phyloP scores from a whole-genome alignment of 2,888 invertebrate genomes.

The Vesta saturnalis region DNA sequence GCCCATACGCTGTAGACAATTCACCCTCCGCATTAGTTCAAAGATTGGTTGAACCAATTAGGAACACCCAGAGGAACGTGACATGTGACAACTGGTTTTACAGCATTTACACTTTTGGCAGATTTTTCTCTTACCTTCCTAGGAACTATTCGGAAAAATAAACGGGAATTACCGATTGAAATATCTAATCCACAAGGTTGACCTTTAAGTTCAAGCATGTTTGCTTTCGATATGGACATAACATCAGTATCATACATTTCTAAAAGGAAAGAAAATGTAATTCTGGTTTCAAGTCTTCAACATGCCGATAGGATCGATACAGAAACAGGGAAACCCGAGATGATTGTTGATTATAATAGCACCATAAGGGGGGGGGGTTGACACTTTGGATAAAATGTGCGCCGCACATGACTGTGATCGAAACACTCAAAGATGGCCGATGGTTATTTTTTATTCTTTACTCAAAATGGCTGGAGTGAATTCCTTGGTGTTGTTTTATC shows the following conservation, averaged over 20 bases:
- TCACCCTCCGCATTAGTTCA: constrained; percentile 33
- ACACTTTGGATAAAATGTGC: constrained; percentile 38
- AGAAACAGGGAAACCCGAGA: constrained; percentile 43
- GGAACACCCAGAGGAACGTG: constrained; percentile 32
- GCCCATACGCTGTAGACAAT: constrained; percentile 40
- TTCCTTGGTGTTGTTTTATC: constrained; percentile 20
- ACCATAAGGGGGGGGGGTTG: constrained; percentile 40
- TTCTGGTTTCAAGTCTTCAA: constrained; percentile 49
- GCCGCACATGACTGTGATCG: constrained; percentile 33
- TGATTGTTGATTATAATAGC: constrained; percentile 42
- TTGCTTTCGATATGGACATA: constrained; percentile 45
- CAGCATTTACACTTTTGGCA: background rate
- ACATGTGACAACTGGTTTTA: constrained; percentile 31
- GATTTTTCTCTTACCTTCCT: background rate
- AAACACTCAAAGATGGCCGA: constrained; percentile 36
- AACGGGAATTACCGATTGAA: too few relatives aligned
- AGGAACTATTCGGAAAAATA: background rate
- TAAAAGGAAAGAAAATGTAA: constrained; percentile 49
- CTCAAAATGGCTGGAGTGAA: constrained; percentile 34
- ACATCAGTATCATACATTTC: constrained; percentile 50
- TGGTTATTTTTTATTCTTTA: constrained; percentile 36
- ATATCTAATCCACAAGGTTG: constrained; percentile 13
- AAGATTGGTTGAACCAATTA: constrained; percentile 37
- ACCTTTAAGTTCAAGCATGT: constrained; percentile 28
- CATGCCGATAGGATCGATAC: constrained; percentile 47